Evolutionary conservation across 2,888 invertebrate species (phyloP).

Genomic region (Abrostola triplasia): DNA sequence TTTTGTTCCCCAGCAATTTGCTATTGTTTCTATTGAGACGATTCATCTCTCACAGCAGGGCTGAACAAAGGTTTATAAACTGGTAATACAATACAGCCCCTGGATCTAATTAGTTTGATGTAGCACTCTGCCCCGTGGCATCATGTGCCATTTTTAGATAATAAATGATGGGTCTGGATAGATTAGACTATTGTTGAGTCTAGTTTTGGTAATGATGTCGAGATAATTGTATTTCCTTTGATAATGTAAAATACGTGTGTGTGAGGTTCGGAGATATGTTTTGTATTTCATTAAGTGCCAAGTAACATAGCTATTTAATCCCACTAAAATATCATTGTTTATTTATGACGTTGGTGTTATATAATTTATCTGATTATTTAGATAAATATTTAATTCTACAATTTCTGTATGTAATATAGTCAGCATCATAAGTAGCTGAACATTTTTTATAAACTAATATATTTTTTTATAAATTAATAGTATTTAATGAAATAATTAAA

Average conservation of each 20-base stretch:
- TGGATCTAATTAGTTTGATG: constrained; percentile 48
- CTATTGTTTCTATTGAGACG: constrained; percentile 54
- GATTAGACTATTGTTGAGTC: constrained; percentile 4
- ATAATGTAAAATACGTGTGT: background rate
- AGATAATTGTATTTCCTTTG: background rate
- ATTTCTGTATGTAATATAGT: too few relatives aligned
- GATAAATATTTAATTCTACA: too few relatives aligned
- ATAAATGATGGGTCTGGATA: constrained; percentile 11
- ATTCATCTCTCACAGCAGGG: constrained; percentile 34
- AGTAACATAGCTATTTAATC: too few relatives aligned
- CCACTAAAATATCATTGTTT: too few relatives aligned
- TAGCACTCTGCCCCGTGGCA: constrained; percentile 32
- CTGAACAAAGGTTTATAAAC: constrained; percentile 53
- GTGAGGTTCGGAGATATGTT: too few relatives aligned
- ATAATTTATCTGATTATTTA: too few relatives aligned
- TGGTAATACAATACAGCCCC: constrained; percentile 53
- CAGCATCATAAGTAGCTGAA: too few relatives aligned
- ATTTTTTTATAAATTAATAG: too few relatives aligned
- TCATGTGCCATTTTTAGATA: constrained; percentile 23
- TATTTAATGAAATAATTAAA: too few relatives aligned
- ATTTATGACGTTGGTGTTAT: too few relatives aligned
- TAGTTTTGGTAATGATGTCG: background rate
- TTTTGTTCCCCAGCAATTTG: constrained; percentile 57
- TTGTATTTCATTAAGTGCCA: too few relatives aligned
- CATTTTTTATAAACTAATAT: too few relatives aligned